Evolutionary conservation across 2,113 vertebrate species (phyloP).

Genomic region (Uria aalge): DNA sequence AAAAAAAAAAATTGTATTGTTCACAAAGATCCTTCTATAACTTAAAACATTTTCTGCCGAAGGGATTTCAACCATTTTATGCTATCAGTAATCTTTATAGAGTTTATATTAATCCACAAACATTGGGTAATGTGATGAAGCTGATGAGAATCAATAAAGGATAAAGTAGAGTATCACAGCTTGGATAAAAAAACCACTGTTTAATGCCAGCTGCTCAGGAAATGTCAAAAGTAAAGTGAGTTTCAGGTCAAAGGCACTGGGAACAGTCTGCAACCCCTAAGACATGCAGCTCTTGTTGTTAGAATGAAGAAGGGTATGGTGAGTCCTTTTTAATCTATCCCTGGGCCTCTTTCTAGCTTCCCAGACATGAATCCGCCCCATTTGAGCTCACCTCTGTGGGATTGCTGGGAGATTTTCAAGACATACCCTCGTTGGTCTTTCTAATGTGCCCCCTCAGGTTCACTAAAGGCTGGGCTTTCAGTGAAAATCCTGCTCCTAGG

Average conservation of each 20-base stretch:
- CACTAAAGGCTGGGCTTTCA: not conserved
- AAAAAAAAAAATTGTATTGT: not conserved
- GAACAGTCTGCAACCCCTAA: constrained; percentile 52
- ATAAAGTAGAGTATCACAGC: constrained; percentile 36
- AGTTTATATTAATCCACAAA: constrained; percentile 57
- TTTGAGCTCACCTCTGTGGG: constrained; percentile 19
- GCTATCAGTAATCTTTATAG: constrained; percentile 18
- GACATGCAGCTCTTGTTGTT: constrained; percentile 44
- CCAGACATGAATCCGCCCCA: not conserved
- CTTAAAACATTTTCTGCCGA: not conserved
- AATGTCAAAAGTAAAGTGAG: constrained; percentile 62
- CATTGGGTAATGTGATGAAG: constrained; percentile 51
- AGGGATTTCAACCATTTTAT: not conserved
- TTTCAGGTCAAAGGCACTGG: constrained; percentile 62
- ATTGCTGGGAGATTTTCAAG: constrained; percentile 19
- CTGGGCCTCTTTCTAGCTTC: not conserved
- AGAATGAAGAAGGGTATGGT: constrained; percentile 45
- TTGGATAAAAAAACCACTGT: constrained; percentile 56
- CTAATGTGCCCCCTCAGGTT: not conserved
- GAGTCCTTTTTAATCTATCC: constrained; percentile 43
- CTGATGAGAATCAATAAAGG: constrained; percentile 66
- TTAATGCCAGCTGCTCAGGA: constrained; percentile 66
- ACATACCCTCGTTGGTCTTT: not conserved
- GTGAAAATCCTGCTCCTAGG: constrained; percentile 24
- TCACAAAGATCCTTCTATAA: not conserved